A percentile compares a stretch with the other conserved stretches of the same genome.
phyloP scores from a whole-genome alignment of 2,888 invertebrate species.

The Ypsolopha scabrella region DNA sequence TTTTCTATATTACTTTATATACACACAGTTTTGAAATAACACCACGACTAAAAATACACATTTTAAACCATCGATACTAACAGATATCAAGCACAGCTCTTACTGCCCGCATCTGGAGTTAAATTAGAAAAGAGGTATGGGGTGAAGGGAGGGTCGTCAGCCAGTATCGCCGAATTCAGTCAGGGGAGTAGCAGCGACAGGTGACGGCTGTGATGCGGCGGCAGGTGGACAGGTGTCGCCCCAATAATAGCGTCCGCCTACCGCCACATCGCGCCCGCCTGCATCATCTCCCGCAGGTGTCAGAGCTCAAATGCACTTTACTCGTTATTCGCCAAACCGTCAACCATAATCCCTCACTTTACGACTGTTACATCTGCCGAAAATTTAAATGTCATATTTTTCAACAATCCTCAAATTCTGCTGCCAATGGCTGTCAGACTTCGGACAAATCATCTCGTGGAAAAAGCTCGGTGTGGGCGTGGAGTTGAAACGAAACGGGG shows the following conservation, averaged over 20 bases:
- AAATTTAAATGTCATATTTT: not conserved
- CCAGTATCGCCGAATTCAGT: conserved; percentile 8
- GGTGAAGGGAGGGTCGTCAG: not conserved
- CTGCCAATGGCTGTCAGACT: conserved; percentile 39
- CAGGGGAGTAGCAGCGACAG: conserved; percentile 19
- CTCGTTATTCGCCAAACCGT: conserved; percentile 5
- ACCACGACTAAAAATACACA: no score
- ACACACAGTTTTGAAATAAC: no score
- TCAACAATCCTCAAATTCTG: no score
- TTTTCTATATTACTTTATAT: no score
- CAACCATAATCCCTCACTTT: conserved; percentile 5
- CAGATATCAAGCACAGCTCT: not conserved
- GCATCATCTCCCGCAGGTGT: not conserved
- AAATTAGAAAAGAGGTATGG: conserved; percentile 13
- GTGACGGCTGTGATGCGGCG: conserved; percentile 17
- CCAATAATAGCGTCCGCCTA: conserved; percentile 8
- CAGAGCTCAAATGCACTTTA: not conserved
- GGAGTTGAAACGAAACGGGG: conserved; percentile 43
- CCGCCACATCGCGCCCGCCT: not conserved
- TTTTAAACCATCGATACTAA: not conserved
- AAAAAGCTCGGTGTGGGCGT: conserved; percentile 54
- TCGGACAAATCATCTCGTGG: conserved; percentile 24
- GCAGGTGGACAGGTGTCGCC: conserved; percentile 23
- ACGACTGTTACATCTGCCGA: not conserved
- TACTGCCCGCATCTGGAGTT: not conserved